Percentiles rank a stretch among this genome's conserved stretches.
phyloP scores from a whole-genome alignment of 1,140 invertebrate genomes.

The Drosophila pachea region DNA sequence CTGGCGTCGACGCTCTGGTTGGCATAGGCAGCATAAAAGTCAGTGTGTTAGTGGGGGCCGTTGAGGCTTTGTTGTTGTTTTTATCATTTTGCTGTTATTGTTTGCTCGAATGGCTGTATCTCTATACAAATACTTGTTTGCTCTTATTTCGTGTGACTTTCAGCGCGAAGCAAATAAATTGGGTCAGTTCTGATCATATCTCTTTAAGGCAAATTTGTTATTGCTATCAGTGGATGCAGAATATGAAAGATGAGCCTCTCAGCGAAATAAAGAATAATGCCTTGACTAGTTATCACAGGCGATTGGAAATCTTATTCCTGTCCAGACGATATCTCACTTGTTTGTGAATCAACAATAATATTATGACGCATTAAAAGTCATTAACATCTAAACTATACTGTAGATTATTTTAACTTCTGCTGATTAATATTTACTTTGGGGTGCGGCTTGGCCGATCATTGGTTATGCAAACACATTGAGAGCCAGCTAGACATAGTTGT shows the following conservation, averaged over 20 bases:
- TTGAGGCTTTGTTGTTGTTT: slow-evolving; percentile 17
- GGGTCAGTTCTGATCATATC: slow-evolving; percentile 47
- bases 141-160: slow-evolving; percentile 43
- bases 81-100: slow-evolving; percentile 20
- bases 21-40: slow-evolving; percentile 47
- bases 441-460: slow-evolving; percentile 12
- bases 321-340: slow-evolving; percentile 7
- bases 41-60: slow-evolving; percentile 56
- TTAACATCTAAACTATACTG: slow-evolving; percentile 39
- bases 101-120: slow-evolving; percentile 24
- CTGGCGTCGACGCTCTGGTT: slow-evolving; percentile 7
- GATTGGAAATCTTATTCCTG: not conserved
- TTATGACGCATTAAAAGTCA: slow-evolving; percentile 56
- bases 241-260: not conserved
- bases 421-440: slow-evolving; percentile 35
- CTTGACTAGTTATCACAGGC: not conserved
- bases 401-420: slow-evolving; percentile 34
- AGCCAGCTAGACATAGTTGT: slow-evolving; percentile 1
- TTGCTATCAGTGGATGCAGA: not conserved
- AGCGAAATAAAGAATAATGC: too few species aligned
- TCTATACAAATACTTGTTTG: slow-evolving; percentile 53
- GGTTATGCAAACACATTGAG: slow-evolving; percentile 30
- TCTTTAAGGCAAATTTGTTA: slow-evolving; percentile 11
- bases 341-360: slow-evolving; percentile 29
- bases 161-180: slow-evolving; percentile 46